phyloP scores from a whole-genome alignment of 2,113 vertebrate species.

The Mionectes macconnelli region DNA sequence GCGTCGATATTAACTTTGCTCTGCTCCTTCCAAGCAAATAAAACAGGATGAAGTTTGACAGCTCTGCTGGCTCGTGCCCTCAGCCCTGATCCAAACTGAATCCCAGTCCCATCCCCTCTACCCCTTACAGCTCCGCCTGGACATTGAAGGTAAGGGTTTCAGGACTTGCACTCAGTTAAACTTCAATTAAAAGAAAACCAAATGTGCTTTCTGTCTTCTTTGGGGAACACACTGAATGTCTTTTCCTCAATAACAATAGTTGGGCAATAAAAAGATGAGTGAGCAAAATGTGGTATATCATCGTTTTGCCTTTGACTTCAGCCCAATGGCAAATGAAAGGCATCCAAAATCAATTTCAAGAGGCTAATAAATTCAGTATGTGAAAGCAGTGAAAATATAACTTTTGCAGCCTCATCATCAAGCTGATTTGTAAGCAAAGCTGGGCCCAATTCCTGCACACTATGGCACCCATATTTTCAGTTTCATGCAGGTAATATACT shows the following conservation, averaged over 20 bases:
- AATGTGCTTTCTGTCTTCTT: slow-evolving; percentile 12
- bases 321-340: slow-evolving; percentile 72
- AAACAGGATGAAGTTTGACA: slow-evolving; percentile 23
- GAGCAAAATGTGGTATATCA: slow-evolving; percentile 55
- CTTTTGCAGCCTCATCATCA: slow-evolving; percentile 60
- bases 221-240: slow-evolving; percentile 29
- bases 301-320: slow-evolving; percentile 63
- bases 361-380: slow-evolving; percentile 66
- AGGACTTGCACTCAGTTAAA: not conserved
- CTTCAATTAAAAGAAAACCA: slow-evolving; percentile 50
- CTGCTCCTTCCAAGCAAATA: slow-evolving; percentile 57
- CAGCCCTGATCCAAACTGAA: not conserved
- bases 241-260: slow-evolving; percentile 64
- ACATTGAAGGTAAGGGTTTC: not conserved
- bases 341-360: slow-evolving; percentile 74
- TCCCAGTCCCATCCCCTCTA: not conserved
- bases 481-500: slow-evolving; percentile 63
- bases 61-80: not conserved
- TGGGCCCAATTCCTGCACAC: slow-evolving; percentile 27
- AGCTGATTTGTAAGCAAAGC: slow-evolving; percentile 71
- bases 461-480: slow-evolving; percentile 44
- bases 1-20: slow-evolving; percentile 68
- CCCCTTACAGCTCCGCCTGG: not conserved
- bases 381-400: slow-evolving; percentile 65
- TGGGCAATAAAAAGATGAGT: slow-evolving; percentile 64